Evolutionary conservation across 2,888 invertebrate genomes (phyloP).

Genomic region (Coenonympha arcania): DNA sequence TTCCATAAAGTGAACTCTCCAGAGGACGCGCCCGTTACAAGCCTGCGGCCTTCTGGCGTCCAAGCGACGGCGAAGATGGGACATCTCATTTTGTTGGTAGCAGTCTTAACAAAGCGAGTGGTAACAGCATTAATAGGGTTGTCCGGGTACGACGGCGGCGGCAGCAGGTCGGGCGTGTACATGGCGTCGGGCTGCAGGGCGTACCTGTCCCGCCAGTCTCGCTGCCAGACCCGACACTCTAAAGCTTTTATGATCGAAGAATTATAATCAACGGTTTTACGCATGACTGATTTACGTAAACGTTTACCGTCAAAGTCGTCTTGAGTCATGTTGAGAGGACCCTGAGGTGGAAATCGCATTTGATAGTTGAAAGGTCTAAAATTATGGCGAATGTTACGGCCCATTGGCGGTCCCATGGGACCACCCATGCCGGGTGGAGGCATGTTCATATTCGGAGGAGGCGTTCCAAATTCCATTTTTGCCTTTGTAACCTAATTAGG

Average conservation of each 20-base stretch:
- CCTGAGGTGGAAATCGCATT: constrained; percentile 69
- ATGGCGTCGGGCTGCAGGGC: constrained; percentile 95
- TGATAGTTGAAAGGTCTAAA: constrained; percentile 70
- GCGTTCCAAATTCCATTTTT: constrained; percentile 67
- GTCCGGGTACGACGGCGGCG: constrained; percentile 94
- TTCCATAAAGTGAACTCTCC: constrained; percentile 99
- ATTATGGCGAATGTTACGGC: constrained; percentile 64
- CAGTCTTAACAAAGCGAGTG: constrained; percentile 97
- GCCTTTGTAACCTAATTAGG: constrained; percentile 67
- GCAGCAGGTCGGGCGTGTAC: constrained; percentile 93
- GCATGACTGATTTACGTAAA: constrained; percentile 94
- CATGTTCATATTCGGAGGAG: constrained; percentile 63
- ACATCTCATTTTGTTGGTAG: constrained; percentile 99
- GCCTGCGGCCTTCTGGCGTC: constrained; percentile 98
- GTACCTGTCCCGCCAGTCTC: constrained; percentile 90
- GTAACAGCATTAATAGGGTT: constrained; percentile 98
- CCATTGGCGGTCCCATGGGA: constrained; percentile 49
- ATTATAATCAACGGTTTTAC: constrained; percentile 99
- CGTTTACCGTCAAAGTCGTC: constrained; percentile 97
- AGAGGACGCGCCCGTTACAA: constrained; percentile 98
- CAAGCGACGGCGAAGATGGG: constrained; percentile 99
- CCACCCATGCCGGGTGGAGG: constrained; percentile 59
- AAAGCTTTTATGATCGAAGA: constrained; percentile 93
- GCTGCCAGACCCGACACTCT: constrained; percentile 95
- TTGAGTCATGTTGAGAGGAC: constrained; percentile 81